Evolutionary conservation across 1,140 invertebrate genomes (phyloP).

Genomic region (Drosophila subobscura): DNA sequence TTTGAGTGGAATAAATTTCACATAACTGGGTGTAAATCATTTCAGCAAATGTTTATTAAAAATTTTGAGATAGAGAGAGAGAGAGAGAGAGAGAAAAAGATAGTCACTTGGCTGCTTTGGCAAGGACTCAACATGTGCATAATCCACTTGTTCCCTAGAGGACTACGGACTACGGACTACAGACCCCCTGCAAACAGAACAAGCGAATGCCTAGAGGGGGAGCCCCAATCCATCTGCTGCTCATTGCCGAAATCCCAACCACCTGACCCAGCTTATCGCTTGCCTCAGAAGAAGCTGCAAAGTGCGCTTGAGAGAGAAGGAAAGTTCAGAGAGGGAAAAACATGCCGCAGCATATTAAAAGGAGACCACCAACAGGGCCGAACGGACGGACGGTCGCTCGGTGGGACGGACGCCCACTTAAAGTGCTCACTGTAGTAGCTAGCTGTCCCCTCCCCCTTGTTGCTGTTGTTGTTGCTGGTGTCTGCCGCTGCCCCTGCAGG

Average conservation of each 20-base stretch:
- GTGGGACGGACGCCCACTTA: conserved; percentile 54
- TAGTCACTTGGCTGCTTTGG: conserved; percentile 47
- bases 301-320: conserved; percentile 52
- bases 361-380: conserved; percentile 59
- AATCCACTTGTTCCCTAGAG: conserved; percentile 38
- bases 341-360: conserved; percentile 74
- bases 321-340: conserved; percentile 32
- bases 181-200: conserved; percentile 58
- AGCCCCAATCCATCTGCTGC: conserved; percentile 6
- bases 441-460: background rate
- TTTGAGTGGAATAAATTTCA: conserved; percentile 32
- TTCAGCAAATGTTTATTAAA: conserved; percentile 62
- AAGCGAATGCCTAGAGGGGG: conserved; percentile 38
- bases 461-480: conserved; percentile 24
- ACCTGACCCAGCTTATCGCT: conserved; percentile 62
- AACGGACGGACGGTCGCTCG: conserved; percentile 29
- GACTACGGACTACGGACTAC: conserved; percentile 16
- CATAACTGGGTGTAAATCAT: conserved; percentile 57
- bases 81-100: conserved; percentile 4
- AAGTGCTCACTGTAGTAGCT: conserved; percentile 44
- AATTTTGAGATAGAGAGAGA: conserved; percentile 30
- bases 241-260: conserved; percentile 43
- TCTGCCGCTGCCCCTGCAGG: conserved; percentile 12
- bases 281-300: conserved; percentile 54
- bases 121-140: conserved; percentile 69